Base-by-base conservation (phyloP, 2,888 invertebrate genomes). In the Serrognathus titanus region DNA sequence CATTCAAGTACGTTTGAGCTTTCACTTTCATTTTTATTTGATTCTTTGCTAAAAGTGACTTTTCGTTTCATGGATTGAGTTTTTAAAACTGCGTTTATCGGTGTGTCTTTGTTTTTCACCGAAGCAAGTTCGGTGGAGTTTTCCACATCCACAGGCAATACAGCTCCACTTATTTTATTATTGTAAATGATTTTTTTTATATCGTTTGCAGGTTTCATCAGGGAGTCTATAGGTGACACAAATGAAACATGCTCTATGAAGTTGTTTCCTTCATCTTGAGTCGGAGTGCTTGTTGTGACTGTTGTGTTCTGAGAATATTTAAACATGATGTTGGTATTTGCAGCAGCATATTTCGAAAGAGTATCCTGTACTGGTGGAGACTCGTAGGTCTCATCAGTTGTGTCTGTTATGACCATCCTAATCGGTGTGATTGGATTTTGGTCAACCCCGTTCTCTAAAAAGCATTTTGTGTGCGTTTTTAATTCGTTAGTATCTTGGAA, bases 221-320 rank as follows among this genome's bases (percentile, higher is more conserved):
- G 41, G 38, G 43, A 51, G 53, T 70, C 67, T 7, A 68, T 65
- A 3, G 71, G 70, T 11, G 69, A 69, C 35, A 71, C 65, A 13
- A 60, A 49, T 53, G 65, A 62, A 54, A 67, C 67, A 37, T 66
- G 58, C 4, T 61, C 57, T 8, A 62, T 51, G 38, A 57, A 51
- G 10, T 48, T 43, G 3, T 40, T 61, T 39, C 66, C 67, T 47
- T 65, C 58, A 4, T 49, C 55, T 45, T 69, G 68, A 68, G 72
- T 65, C 1, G 73, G 73, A 7, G 73, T 73, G 56, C 72, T 73
- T 1, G 72, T 72, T 11, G 67, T 68, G 48, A 60, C 10, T 1
- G 48, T 50, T 2, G 48, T 51, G 36, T 53, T 62, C n/a, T 51
- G 46, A 10, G 51, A 52, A n/a, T 40, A 24, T 9, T 37, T n/a